Conservation (phyloP, 1,140 invertebrate genomes). For the Tetramorium parvispinum region DNA sequence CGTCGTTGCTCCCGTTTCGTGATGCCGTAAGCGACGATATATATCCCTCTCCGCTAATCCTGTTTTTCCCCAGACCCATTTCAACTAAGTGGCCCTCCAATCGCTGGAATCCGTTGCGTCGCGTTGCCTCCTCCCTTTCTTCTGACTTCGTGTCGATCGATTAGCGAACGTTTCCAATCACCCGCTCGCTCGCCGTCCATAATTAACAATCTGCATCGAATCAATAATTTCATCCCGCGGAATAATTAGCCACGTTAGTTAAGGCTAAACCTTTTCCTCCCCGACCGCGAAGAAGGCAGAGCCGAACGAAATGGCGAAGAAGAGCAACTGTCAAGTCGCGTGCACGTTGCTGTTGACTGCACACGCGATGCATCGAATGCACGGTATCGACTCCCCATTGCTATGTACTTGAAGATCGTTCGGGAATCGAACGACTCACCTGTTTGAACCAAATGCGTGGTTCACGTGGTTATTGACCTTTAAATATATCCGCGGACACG, state of each 20-base stretch:
- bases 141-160: slow-evolving; percentile 43
- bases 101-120: slow-evolving; percentile 24
- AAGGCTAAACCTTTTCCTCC: background rate
- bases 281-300: slow-evolving; percentile 21
- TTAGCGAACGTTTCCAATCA: slow-evolving; percentile 44
- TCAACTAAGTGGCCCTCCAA: slow-evolving; percentile 52
- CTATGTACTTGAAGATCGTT: slow-evolving; percentile 13
- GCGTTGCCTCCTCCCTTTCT: background rate
- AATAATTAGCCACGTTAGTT: slow-evolving; percentile 28
- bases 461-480: slow-evolving; percentile 37
- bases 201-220: slow-evolving; percentile 72
- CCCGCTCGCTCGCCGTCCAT: slow-evolving; percentile 52
- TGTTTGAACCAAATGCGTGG: slow-evolving; percentile 30
- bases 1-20: slow-evolving; percentile 13
- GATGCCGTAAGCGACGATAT: slow-evolving; percentile 34
- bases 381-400: slow-evolving; percentile 40
- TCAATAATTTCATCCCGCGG: slow-evolving; percentile 30
- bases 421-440: slow-evolving; percentile 35
- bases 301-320: slow-evolving; percentile 42
- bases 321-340: slow-evolving; percentile 29
- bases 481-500: slow-evolving; percentile 28
- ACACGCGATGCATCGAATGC: slow-evolving; percentile 71
- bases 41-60: slow-evolving; percentile 37
- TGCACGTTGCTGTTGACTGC: slow-evolving; percentile 59
- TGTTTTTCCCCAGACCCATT: slow-evolving; percentile 47